phyloP scores from a whole-genome alignment of 2,888 invertebrate genomes.

The Metacarcinus magister region DNA sequence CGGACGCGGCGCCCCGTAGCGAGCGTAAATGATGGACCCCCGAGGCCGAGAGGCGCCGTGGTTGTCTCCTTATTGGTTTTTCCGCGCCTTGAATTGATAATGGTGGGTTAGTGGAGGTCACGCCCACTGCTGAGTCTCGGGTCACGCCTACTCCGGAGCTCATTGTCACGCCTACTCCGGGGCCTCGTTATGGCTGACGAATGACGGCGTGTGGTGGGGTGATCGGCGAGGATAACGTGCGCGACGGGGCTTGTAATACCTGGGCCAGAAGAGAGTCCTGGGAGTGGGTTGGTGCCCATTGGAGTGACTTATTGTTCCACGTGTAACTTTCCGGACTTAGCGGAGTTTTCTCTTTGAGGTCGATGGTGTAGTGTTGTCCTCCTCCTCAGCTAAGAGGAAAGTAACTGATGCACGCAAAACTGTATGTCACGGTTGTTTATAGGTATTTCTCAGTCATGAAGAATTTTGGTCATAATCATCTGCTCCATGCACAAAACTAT shows the following conservation, averaged over 20 bases:
- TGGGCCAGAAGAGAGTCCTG: neutral
- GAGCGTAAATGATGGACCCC: conserved; percentile 80
- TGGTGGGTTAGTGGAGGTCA: conserved; percentile 80
- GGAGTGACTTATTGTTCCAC: conserved; percentile 18
- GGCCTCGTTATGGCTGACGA: conserved; percentile 73
- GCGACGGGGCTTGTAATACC: conserved; percentile 66
- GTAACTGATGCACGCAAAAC: neutral
- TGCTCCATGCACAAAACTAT: neutral
- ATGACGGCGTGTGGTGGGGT: conserved; percentile 69
- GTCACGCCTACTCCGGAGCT: conserved; percentile 72
- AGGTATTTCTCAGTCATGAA: neutral
- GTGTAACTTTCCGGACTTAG: neutral
- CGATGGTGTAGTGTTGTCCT: neutral
- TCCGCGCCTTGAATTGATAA: conserved; percentile 81
- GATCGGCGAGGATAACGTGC: conserved; percentile 60
- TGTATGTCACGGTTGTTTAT: neutral
- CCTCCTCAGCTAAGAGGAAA: neutral
- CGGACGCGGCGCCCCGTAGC: conserved; percentile 76
- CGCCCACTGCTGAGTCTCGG: conserved; percentile 72
- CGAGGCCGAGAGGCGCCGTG: conserved; percentile 79
- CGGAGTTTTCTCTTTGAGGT: neutral
- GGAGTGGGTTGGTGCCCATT: neutral
- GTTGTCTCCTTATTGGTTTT: conserved; percentile 81
- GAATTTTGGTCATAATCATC: neutral
- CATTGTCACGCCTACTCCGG: conserved; percentile 54